Evolutionary conservation across 2,888 invertebrate species (phyloP).

Genomic region (Tetheella fluctuosa): DNA sequence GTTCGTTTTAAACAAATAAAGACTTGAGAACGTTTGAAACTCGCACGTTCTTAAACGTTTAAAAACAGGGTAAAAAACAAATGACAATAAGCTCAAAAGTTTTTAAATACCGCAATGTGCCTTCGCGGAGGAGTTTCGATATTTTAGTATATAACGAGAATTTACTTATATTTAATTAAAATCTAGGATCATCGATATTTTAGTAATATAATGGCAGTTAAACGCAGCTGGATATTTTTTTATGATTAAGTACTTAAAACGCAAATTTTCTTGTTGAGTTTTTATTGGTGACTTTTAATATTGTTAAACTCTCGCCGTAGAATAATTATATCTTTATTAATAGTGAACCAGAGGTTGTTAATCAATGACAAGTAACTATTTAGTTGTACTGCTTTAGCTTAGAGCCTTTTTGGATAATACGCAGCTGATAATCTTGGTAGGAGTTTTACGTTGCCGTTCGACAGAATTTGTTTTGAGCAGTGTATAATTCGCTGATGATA

Average conservation of each 20-base stretch:
- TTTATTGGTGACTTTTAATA: conserved; percentile 67
- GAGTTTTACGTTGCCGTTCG: neutral
- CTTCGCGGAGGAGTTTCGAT: conserved; percentile 49
- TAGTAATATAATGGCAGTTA: conserved; percentile 26
- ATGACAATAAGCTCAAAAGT: conserved; percentile 69
- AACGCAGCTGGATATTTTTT: conserved; percentile 45
- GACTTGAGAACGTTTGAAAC: conserved; percentile 12
- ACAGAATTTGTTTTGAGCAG: neutral
- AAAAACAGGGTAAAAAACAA: conserved; percentile 66
- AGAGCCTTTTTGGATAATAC: conserved; percentile 26
- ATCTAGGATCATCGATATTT: neutral
- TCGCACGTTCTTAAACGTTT: conserved; percentile 17
- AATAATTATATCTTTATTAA: conserved; percentile 8
- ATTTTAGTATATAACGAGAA: conserved; percentile 43
- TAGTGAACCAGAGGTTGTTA: conserved; percentile 52
- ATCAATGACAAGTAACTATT: conserved; percentile 42
- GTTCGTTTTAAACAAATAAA: conserved; percentile 1
- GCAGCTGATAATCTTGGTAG: conserved; percentile 41
- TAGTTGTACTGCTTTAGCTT: conserved; percentile 25
- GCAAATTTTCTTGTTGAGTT: conserved; percentile 54
- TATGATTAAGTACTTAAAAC: neutral
- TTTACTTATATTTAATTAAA: conserved; percentile 32
- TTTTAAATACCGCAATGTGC: conserved; percentile 46
- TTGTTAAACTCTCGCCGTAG: conserved; percentile 67
- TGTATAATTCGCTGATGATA: neutral